Conservation (phyloP, 2,888 invertebrate species). For the Ceratothoa steindachneri region DNA sequence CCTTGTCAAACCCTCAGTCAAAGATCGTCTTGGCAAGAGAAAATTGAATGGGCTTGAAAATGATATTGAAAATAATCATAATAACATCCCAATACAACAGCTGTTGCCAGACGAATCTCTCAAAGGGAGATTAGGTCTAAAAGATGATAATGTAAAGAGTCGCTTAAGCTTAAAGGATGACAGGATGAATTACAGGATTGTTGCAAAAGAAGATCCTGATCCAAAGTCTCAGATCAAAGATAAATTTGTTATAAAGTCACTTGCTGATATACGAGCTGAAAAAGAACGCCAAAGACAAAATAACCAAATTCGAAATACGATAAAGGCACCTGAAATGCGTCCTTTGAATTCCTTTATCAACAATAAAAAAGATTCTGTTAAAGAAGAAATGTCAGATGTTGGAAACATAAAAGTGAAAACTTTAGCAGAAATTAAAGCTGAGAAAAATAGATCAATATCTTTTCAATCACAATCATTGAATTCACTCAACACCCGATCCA, state of each 20-base stretch:
- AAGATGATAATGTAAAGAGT: not conserved
- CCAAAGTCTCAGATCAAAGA: not conserved
- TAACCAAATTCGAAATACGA: not conserved
- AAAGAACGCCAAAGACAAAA: not conserved
- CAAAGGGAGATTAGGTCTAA: not conserved
- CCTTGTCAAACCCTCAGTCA: not conserved
- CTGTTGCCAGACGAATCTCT: not conserved
- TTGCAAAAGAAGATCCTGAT: not conserved
- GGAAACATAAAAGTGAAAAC: not conserved
- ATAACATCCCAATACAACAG: not conserved
- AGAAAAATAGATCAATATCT: no score
- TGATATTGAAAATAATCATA: not conserved
- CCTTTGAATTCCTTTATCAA: not conserved
- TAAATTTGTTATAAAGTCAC: not conserved
- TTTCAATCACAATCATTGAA: no score
- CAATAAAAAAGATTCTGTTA: not conserved
- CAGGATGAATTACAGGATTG: not conserved
- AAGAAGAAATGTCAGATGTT: not conserved
- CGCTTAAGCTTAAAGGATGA: not conserved
- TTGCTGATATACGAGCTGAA: slow-evolving; percentile 1
- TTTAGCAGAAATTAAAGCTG: not conserved
- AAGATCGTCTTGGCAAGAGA: not conserved
- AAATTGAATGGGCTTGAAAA: not conserved
- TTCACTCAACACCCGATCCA: no score
- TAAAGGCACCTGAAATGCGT: not conserved